phyloP scores from a whole-genome alignment of 2,888 invertebrate genomes.

The Cyaniris semiargus region DNA sequence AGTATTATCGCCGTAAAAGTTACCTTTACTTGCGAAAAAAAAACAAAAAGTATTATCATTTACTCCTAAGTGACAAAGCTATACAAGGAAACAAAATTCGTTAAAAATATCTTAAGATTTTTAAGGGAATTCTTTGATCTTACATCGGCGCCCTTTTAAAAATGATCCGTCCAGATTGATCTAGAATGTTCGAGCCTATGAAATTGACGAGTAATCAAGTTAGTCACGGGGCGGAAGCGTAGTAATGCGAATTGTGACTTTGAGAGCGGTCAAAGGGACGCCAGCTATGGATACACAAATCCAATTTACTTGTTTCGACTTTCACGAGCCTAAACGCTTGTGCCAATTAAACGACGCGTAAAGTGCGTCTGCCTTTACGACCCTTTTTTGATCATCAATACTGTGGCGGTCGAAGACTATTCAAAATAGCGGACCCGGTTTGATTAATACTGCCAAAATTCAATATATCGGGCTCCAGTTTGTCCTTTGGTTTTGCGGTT shows the following conservation, averaged over 20 bases:
- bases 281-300: slow-evolving; percentile 63
- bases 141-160: slow-evolving; percentile 38
- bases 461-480: slow-evolving; percentile 28
- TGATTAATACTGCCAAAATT: slow-evolving; percentile 39
- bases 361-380: slow-evolving; percentile 61
- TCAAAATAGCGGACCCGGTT: slow-evolving; percentile 38
- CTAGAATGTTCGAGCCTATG: slow-evolving; percentile 45
- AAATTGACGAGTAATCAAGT: slow-evolving; percentile 71
- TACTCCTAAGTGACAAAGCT: not conserved
- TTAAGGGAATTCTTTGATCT: slow-evolving; percentile 16
- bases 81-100: not conserved
- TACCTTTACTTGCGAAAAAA: not conserved
- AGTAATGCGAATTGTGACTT: slow-evolving; percentile 70
- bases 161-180: slow-evolving; percentile 35
- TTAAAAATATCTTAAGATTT: slow-evolving; percentile 5
- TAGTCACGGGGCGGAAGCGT: slow-evolving; percentile 57
- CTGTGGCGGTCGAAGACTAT: slow-evolving; percentile 38
- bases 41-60: not conserved
- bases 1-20: no score
- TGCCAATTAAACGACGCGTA: slow-evolving; percentile 75
- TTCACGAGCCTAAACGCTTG: slow-evolving; percentile 67
- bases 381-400: slow-evolving; percentile 54
- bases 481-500: slow-evolving; percentile 34
- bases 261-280: slow-evolving; percentile 65
- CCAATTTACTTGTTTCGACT: slow-evolving; percentile 75